Evolutionary conservation across 2,888 invertebrate genomes (phyloP), one percentile per base, ranked within the genome.

Genomic region (Cryptus armator): DNA sequence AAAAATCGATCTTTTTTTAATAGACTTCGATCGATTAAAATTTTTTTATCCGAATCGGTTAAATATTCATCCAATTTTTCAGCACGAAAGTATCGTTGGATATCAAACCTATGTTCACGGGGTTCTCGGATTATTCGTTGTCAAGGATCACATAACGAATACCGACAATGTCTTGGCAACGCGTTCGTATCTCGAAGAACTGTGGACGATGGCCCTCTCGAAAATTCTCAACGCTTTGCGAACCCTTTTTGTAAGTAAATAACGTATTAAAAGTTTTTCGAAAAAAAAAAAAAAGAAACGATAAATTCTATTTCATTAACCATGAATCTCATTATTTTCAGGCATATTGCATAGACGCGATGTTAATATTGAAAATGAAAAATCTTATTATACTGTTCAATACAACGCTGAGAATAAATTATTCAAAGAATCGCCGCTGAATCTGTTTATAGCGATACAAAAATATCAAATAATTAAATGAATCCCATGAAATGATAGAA

Each of bases 101-200:
- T 99, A 98, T 92, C 96, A 97, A 91, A 96, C 96, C 86, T 99
- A 99, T 92, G 96, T 99, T 80, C 97, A 98, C 93, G 98, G 98
- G 43, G 97, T 99, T 64, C 96, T 99, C 10, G 99, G 99, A 10
- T 99, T 99, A 95, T 99, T 99, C 94, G 99, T 99, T 77, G 97
- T 99, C 0, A 99, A 99, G 94, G 99, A 99, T 94, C 99, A 99
- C 94, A 97, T 99, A 44, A 95, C 99, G 79, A 98, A 98, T 92
- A 99, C 99, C 0, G 97, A 97, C 2, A 96, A 96, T 81, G 98
- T 98, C 32, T 95, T 99, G 32, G 98, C 99, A 0, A 98, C 98
- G 32, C 96, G 97, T 89, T 96, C 97, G 9, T 99, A 99, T 95
- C 95, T 99, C 88, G 97, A 99, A 90, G 98, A 99, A 90, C 96